Base-by-base conservation (phyloP, 2,113 vertebrate genomes). In the Pyrgilauda ruficollis region DNA sequence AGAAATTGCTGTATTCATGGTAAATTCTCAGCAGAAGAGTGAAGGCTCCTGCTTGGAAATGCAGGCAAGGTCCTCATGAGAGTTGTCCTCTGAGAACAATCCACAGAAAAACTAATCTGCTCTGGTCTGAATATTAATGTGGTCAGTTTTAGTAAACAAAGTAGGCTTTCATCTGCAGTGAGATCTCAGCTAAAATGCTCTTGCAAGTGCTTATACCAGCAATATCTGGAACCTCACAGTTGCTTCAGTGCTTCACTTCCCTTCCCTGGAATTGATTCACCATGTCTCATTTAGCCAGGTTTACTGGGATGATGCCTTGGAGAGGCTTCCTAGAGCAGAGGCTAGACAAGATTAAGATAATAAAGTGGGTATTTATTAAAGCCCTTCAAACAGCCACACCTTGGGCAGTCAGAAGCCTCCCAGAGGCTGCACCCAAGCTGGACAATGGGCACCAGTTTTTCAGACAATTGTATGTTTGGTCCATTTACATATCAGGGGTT, bases 401-500 rank as follows among this genome's bases (percentile, higher is more conserved):
- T 30, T 7, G 15, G 49, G 61, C 47, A 30, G 24, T 15, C 31
- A 64, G 2, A 49, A 64, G 31, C 24, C 37, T 52, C 30, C 30
- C 4, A 52, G 3, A 43, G 24, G 31, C 15, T n/a, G 6, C 13
- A n/a, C 9, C 22, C 39, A n/a, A n/a, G 39, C 1, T 43, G 31
- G 37, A 43, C 2, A 3, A 78, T 43, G 31, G 23, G 9, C 30
- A 77, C 1, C 3, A 64, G 24, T 35, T 78, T 52, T 52, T 23
- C 24, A 53, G 9, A 53, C 37, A 43, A 1, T 7, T 23, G 0
- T 7, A 18, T 43, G 3, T 64, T 53, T 43, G 11, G 19, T n/a
- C 23, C 15, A 43, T 18, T 53, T 11, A 3, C 14, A 11, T 17
- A n/a, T 18, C 10, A 3, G 11, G 9, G 11, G 2, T 35, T 1